Evolutionary conservation across 2,113 vertebrate genomes (phyloP).

Genomic region (Trogon melanurus): DNA sequence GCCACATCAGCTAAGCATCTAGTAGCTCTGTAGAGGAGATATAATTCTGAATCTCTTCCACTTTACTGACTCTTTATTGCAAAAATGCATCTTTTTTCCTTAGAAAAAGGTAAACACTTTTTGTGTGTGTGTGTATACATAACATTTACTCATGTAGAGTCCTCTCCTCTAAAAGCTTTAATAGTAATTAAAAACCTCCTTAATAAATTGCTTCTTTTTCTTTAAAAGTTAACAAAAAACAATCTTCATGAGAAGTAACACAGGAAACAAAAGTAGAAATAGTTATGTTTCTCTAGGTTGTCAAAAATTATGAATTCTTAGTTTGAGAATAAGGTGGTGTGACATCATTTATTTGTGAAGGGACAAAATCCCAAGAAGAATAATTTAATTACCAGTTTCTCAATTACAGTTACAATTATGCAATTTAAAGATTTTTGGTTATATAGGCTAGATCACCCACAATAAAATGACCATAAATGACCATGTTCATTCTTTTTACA

Average conservation of each 20-base stretch:
- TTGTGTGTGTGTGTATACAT: neutral
- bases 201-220: neutral
- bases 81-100: neutral
- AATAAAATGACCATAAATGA: neutral
- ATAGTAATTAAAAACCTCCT: neutral
- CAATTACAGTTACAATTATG: neutral
- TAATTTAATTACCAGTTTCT: neutral
- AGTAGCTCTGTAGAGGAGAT: neutral
- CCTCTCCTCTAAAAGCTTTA: neutral
- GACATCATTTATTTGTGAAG: neutral
- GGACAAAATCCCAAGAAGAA: neutral
- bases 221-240: neutral
- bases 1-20: neutral
- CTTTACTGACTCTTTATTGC: neutral
- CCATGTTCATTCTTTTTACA: neutral
- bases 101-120: rapidly evolving
- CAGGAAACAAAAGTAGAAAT: neutral
- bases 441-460: neutral
- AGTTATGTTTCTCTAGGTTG: neutral
- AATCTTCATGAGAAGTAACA: neutral
- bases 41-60: neutral
- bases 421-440: neutral
- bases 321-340: neutral
- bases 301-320: neutral
- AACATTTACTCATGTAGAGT: neutral